Base-by-base conservation (phyloP, 2,888 invertebrate species). In the Microctonus brassicae region DNA sequence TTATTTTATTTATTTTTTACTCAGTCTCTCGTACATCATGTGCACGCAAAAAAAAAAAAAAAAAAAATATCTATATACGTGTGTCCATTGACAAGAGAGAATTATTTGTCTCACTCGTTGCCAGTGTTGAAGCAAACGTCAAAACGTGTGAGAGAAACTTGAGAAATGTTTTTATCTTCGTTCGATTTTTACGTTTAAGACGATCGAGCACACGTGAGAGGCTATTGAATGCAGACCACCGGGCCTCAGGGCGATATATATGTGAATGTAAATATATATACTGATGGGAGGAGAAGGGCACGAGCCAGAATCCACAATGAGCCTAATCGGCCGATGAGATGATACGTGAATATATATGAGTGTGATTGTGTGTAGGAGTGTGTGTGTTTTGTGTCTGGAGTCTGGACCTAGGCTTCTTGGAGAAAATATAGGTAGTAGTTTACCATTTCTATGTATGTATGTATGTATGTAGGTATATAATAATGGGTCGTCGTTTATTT, bases 301-400 rank as follows among this genome's bases (percentile, higher is more conserved):
- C 68, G 72, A 72, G 63, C 66, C 61, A 61, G 58, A 70, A 61
- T 71, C 74, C 57, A 80, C 86, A 86, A 86, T 86, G 83, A 81
- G 80, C 80, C 82, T 84, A 85, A 86, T 86, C 84, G 85, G 80
- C 80, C 86, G 80, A 80, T 80, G 75, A 80, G 78, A 66, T 71
- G 61, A 71, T 71, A 70, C 57, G 69, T 57, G n/a, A n/a, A n/a
- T n/a, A n/a, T n/a, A n/a, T n/a, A n/a, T n/a, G n/a, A n/a, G n/a
- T n/a, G n/a, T 17, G 47, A 17, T 47, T n/a, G 47, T 47, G 47
- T 47, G 17, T 47, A 7, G 17, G 47, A 17, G 20, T 47, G 47
- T n/a, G n/a, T 39, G 5, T 47, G 17, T 17, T 2, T n/a, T 20
- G 17, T 47, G 10, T 36, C n/a, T 64, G 65, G 39, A 61, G 10